Conservation (phyloP, 2,888 invertebrate species). For the Meganola albula region DNA sequence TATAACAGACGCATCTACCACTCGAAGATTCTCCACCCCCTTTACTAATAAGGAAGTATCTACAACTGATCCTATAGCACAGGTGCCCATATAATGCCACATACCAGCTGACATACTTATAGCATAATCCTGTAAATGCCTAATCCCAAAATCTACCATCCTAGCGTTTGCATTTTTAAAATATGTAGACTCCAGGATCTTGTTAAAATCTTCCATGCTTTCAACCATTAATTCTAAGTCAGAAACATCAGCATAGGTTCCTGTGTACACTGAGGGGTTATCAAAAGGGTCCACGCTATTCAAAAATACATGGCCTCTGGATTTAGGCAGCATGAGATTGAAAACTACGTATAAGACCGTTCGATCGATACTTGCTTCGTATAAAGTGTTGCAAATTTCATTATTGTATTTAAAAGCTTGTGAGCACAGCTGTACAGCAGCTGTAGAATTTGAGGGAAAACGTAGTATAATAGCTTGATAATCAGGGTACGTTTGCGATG, state of each 20-base stretch:
- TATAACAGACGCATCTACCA: constrained; percentile 41
- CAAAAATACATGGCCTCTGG: constrained; percentile 7
- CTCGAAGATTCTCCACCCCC: constrained; percentile 21
- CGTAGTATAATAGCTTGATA: constrained; percentile 25
- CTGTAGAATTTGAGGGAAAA: constrained; percentile 9
- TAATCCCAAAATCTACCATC: constrained; percentile 27
- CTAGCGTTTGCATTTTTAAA: constrained; percentile 26
- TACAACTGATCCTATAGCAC: constrained; percentile 85
- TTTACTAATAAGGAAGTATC: constrained; percentile 66
- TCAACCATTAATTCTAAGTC: neutral
- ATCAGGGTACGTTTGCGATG: constrained; percentile 18
- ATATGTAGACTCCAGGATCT: constrained; percentile 12
- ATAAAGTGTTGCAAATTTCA: constrained; percentile 26
- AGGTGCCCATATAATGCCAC: constrained; percentile 83
- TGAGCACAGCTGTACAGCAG: constrained; percentile 21
- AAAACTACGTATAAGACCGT: constrained; percentile 1
- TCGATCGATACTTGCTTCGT: constrained; percentile 19
- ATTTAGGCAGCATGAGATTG: constrained; percentile 9
- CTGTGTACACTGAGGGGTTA: neutral
- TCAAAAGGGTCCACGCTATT: constrained; percentile 18
- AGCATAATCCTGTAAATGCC: constrained; percentile 26
- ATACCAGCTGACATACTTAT: constrained; percentile 74
- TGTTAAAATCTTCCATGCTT: neutral
- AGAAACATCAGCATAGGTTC: neutral
- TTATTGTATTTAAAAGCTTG: constrained; percentile 68